A percentile compares a stretch with the other conserved stretches of the same genome.
Conservation (phyloP, 2,888 invertebrate genomes). For the Acronicta alni region DNA sequence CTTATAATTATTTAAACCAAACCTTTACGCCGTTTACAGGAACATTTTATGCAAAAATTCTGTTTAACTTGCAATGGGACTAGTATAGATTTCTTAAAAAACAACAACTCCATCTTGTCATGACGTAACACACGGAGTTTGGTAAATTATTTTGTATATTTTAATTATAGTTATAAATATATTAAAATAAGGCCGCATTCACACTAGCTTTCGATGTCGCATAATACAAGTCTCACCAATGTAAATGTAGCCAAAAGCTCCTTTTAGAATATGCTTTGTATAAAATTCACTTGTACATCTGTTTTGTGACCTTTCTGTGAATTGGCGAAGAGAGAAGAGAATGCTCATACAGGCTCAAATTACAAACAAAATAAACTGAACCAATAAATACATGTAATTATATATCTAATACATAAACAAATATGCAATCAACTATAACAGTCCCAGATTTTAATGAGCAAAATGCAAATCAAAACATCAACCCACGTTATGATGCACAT, state of each 20-base stretch:
- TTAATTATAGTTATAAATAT: slow-evolving; percentile 67
- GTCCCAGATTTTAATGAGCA: slow-evolving; percentile 1
- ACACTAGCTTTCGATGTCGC: slow-evolving; percentile 84
- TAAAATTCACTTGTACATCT: slow-evolving; percentile 50
- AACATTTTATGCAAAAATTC: slow-evolving; percentile 85
- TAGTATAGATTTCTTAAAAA: slow-evolving; percentile 80
- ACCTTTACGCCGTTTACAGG: slow-evolving; percentile 86
- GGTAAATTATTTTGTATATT: slow-evolving; percentile 69
- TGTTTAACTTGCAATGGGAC: slow-evolving; percentile 88
- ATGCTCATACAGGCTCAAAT: slow-evolving; percentile 3
- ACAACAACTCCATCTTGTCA: slow-evolving; percentile 69
- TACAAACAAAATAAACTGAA: slow-evolving; percentile 5
- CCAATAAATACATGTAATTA: slow-evolving; percentile 1
- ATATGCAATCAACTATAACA: slow-evolving; percentile 14
- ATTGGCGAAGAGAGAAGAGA: slow-evolving; percentile 14
- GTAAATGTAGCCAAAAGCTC: slow-evolving; percentile 80
- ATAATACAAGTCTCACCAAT: slow-evolving; percentile 78
- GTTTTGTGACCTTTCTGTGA: slow-evolving; percentile 75
- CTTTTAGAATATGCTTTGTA: slow-evolving; percentile 79
- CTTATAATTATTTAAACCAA: slow-evolving; percentile 74
- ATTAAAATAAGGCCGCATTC: slow-evolving; percentile 82
- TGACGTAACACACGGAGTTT: slow-evolving; percentile 73
- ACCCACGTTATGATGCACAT: background rate
- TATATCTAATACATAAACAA: slow-evolving; percentile 14
- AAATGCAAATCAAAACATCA: slow-evolving; percentile 17